Base-by-base conservation (phyloP, 1,140 invertebrate species). In the Chlorops oryzae region DNA sequence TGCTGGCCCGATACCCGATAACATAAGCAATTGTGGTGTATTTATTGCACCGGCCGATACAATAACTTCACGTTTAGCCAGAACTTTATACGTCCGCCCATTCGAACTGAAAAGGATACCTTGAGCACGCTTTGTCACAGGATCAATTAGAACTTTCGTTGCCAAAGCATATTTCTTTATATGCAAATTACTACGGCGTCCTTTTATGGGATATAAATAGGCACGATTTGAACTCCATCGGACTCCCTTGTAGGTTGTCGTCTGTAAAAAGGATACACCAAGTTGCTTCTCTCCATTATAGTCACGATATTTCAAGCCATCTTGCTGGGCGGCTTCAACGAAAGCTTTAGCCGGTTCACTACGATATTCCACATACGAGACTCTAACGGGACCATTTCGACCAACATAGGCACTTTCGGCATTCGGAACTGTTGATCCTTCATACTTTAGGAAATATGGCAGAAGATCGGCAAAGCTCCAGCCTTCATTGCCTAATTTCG, bases 401-500 rank as follows among this genome's bases (percentile, higher is more conserved):
- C 77, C 77, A 47, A 83, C 83, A 47, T 78, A 77, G 3, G 72
- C 61, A 2, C 60, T 60, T 27, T 77, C 71, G 3, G 76, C 69
- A 23, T 76, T 65, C 0, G 76, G 75, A 21, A 86, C 78, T 5
- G 67, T 75, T 41, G 80, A 81, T 38, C 81, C 80, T 73, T 90
- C 88, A 4, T 82, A 72, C 68, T 88, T 91, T 56, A 82, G 82
- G 62, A 90, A 92, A 61, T 91, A 92, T 0, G 85, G 86, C 3
- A 90, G 59, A 0, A 91, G 81, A n/a, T 88, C 81, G 12, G 86
- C 75, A 75, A 83, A 95, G 10, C 83, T 81, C 92, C 92, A 96
- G 0, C 82, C 86, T 1, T 71, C 57, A 51, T 91, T 92, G 0
- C 91, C 91, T 61, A 87, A 65, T 1, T 60, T 59, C 17, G 79